Percentiles rank a stretch among this genome's conserved stretches.
Conservation (phyloP, 2,888 invertebrate species). For the Ceraclea dissimilis region DNA sequence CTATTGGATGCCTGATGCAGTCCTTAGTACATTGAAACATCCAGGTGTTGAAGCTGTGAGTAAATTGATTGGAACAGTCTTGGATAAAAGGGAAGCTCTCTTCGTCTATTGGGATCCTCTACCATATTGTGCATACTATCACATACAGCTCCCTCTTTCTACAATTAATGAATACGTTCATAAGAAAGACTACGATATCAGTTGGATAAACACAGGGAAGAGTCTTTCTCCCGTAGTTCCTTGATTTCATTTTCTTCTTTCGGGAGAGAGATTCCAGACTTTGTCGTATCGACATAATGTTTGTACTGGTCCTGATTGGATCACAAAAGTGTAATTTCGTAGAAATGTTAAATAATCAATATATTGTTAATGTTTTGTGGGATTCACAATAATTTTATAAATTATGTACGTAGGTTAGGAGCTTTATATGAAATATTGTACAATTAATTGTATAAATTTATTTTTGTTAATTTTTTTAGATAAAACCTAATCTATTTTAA, state of each 20-base stretch:
- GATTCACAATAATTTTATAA: too few relatives aligned
- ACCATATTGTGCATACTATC: slow-evolving; percentile 80
- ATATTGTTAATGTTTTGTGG: background rate
- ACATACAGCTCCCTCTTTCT: slow-evolving; percentile 64
- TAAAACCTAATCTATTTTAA: background rate
- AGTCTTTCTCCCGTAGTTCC: background rate
- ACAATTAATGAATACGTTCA: slow-evolving; percentile 50
- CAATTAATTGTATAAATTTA: too few relatives aligned
- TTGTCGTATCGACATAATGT: slow-evolving; percentile 1
- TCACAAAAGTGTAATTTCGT: background rate
- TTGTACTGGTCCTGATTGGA: background rate
- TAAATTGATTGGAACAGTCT: slow-evolving; percentile 56
- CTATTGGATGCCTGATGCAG: slow-evolving; percentile 54
- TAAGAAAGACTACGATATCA: slow-evolving; percentile 32
- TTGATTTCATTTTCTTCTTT: slow-evolving; percentile 5
- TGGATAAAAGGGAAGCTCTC: slow-evolving; percentile 72
- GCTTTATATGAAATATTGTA: too few relatives aligned
- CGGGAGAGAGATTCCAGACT: slow-evolving; percentile 24
- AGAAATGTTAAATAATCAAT: background rate
- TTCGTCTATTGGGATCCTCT: slow-evolving; percentile 81
- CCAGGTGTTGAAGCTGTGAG: slow-evolving; percentile 47
- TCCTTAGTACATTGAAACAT: slow-evolving; percentile 41
- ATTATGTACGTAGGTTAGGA: too few relatives aligned
- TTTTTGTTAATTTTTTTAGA: too few relatives aligned
- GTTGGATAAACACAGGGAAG: slow-evolving; percentile 7